Base-by-base conservation (phyloP, 2,888 invertebrate species). In the Germaria angustata region DNA sequence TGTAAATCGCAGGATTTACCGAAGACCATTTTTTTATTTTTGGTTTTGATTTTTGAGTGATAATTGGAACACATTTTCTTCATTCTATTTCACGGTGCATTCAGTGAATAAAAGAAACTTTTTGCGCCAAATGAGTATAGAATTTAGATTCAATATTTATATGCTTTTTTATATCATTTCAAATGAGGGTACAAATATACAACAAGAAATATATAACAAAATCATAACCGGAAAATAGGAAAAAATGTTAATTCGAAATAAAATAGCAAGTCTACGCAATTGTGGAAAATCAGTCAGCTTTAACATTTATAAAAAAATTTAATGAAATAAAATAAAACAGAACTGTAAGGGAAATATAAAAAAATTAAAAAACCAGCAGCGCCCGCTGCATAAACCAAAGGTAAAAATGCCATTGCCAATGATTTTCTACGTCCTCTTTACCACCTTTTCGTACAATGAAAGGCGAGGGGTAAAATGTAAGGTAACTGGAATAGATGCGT, bases 191-290 rank as follows among this genome's bases (percentile, higher is more conserved):
- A 55, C 66, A 17, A 24, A 39, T n/a, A 49, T 13, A 28, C 9
- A 44, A 36, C n/a, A 61, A 53, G 68, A 53, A 66, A 34, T 73
- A 63, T 46, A 20, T 53, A 32, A n/a, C 8, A 57, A 78, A 84
- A 81, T 80, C 84, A 84, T 73, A 87, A 86, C 86, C 87, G 87
- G 88, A 87, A 88, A 88, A 88, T 88, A 86, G 86, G 86, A 76
- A 80, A 76, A 88, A 88, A 87, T 87, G 84, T 88, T 88, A 88
- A 88, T 88, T 87, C 75, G 75, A 66, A 65, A 61, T 34, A 41
- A 68, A 79, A 79, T 66, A 82, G 57, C 71, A 79, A 59, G 51
- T 66, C 51, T 79, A 82, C 82, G 79, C 79, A 79, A 75, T 79
- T 83, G 51, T 80, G 46, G 28, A 77, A 77, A 83, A 68, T 68